phyloP scores from a whole-genome alignment of 2,888 invertebrate species.

The Aspidiotus destructor region DNA sequence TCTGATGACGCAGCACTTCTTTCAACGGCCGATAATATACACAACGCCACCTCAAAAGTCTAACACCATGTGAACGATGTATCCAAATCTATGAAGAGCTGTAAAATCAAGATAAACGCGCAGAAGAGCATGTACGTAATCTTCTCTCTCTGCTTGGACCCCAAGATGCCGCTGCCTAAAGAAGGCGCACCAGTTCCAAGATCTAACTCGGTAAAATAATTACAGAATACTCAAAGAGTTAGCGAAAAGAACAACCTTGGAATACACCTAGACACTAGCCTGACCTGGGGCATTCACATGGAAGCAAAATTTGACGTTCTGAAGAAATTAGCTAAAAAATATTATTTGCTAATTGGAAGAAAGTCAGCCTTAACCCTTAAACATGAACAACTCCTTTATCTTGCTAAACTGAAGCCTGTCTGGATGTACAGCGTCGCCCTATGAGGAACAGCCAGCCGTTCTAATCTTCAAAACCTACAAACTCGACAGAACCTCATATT shows the following conservation, averaged over 20 bases:
- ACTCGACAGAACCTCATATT: neutral
- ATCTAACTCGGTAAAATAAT: neutral
- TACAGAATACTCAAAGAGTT: too few species aligned
- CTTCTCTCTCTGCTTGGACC: neutral
- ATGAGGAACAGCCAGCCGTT: neutral
- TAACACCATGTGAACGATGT: neutral
- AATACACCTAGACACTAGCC: neutral
- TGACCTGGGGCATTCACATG: neutral
- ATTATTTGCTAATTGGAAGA: neutral
- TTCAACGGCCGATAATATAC: neutral
- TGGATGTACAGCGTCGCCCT: neutral
- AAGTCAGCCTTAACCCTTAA: neutral
- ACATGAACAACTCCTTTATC: neutral
- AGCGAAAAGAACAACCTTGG: too few species aligned
- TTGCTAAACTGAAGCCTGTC: neutral
- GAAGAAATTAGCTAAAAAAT: neutral
- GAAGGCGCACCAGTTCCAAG: neutral
- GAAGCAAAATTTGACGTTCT: neutral
- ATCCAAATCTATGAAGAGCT: neutral
- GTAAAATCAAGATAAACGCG: neutral
- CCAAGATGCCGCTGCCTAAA: neutral
- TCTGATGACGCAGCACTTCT: neutral
- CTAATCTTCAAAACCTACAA: neutral
- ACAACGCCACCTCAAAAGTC: neutral
- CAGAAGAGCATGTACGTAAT: neutral